Evolutionary conservation across 2,797 vertebrate species (phyloP), one percentile per base, ranked within the genome.

Genomic region (Pyrocephalus nanus): DNA sequence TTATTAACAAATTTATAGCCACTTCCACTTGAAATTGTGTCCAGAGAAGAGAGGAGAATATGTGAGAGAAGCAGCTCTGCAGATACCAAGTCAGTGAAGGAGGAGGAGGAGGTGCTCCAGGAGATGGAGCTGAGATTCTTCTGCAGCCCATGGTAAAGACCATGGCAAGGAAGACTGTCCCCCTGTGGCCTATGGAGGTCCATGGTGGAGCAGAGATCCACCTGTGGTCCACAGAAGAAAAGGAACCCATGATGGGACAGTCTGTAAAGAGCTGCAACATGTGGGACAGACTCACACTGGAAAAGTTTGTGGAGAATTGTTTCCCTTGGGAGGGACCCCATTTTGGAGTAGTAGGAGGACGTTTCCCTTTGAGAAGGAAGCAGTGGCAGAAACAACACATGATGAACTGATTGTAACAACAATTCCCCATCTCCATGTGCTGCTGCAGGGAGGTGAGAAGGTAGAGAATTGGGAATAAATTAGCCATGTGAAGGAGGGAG

Each of bases 311-410:
- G 8, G 36, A 42, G 57, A 12, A n/a, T 22, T 13, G 12, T 23
- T 3, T 43, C 15, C 32, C 12, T 16, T 20, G 13, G 38, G 29
- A 42, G 27, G 27, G 22, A 64, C 18, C 15, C 12, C 34, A 40
- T 2, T 1, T 10, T 64, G 26, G 22, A 43, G 7, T 8, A 57
- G 6, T 7, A 22, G 21, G 4, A 34, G 4, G 15, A 18, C 12
- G 30, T 22, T 26, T 54, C 50, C 43, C 26, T 22, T 17, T 48
- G 32, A 71, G 36, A 27, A 78, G 22, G 27, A 50, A 36, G 50
- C 30, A 55, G 21, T 32, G 26, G n/a, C n/a, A 45, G 45, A 80
- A 30, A n/a, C 8, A 27, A 36, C 11, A 30, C 0, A 0, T 7
- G 19, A 38, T 26, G 9, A 25, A 30, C 13, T 21, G n/a, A n/a